phyloP scores from a whole-genome alignment of 2,797 vertebrate species.

The Leucoraja ocellata region DNA sequence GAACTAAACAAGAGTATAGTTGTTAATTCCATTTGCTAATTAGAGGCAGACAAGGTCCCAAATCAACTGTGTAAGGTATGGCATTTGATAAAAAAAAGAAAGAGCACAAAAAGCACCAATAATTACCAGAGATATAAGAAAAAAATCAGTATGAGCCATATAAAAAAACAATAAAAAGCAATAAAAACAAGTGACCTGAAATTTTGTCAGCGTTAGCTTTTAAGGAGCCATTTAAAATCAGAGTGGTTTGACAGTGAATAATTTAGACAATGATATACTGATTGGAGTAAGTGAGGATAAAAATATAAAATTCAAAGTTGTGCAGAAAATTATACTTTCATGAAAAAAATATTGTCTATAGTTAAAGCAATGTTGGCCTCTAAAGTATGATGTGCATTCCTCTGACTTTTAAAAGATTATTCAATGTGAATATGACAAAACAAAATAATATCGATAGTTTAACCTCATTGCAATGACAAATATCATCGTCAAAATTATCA shows the following conservation, averaged over 20 bases:
- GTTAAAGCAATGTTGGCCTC: not conserved
- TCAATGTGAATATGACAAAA: not conserved
- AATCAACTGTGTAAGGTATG: not conserved
- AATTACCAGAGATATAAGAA: not conserved
- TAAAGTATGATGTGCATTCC: not conserved
- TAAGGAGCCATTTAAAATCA: not conserved
- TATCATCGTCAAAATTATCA: not conserved
- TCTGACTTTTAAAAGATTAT: not conserved
- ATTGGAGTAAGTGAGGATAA: not conserved
- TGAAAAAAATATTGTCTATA: not conserved
- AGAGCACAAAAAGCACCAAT: not conserved
- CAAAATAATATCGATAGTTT: not conserved
- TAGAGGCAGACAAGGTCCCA: not conserved
- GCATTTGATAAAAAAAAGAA: not conserved
- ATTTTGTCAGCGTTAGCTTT: not conserved
- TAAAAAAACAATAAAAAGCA: not conserved
- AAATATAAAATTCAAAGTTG: not conserved
- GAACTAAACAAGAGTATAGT: not conserved
- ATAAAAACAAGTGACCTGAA: not conserved
- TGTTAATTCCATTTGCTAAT: not conserved
- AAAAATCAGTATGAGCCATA: not conserved
- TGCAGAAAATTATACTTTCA: not conserved
- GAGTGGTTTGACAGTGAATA: not conserved
- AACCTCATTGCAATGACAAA: not conserved
- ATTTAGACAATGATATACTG: not conserved